phyloP scores from a whole-genome alignment of 2,888 invertebrate species.

The Odontothrips loti region DNA sequence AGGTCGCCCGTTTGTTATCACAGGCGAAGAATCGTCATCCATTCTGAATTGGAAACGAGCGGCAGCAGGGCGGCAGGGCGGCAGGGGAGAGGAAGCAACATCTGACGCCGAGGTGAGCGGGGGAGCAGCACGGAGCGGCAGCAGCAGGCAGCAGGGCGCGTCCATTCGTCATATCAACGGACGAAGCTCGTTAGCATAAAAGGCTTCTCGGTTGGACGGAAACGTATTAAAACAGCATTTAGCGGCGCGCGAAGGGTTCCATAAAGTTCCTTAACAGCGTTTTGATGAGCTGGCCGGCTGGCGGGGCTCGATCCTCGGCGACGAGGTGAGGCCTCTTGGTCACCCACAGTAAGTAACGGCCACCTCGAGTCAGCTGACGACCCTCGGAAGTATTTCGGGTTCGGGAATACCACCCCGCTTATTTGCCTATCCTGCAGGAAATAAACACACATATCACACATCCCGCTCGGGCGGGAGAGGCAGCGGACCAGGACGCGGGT shows the following conservation, averaged over 20 bases:
- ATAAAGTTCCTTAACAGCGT: not conserved
- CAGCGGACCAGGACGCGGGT: too few relatives aligned
- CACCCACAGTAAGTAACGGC: too few relatives aligned
- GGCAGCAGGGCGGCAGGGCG: not conserved
- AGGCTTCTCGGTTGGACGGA: not conserved
- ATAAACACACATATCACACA: too few relatives aligned
- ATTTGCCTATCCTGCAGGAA: too few relatives aligned
- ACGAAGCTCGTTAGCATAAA: not conserved
- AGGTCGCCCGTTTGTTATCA: slow-evolving; percentile 6
- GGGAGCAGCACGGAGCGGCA: not conserved
- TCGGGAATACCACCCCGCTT: too few relatives aligned
- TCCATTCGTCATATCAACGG: slow-evolving; percentile 9
- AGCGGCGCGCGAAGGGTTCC: not conserved
- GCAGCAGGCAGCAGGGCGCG: not conserved
- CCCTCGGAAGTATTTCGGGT: too few relatives aligned
- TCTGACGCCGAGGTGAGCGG: not conserved
- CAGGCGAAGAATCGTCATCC: slow-evolving; percentile 6
- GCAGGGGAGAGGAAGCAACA: not conserved
- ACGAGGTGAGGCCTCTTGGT: too few relatives aligned
- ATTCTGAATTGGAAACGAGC: slow-evolving; percentile 12
- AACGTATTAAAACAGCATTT: not conserved
- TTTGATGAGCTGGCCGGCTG: not conserved
- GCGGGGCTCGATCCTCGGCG: not conserved
- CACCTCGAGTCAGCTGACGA: too few relatives aligned
- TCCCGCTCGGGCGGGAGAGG: too few relatives aligned